Conservation (phyloP, 2,797 vertebrate species). For the Smutsia temminckii region DNA sequence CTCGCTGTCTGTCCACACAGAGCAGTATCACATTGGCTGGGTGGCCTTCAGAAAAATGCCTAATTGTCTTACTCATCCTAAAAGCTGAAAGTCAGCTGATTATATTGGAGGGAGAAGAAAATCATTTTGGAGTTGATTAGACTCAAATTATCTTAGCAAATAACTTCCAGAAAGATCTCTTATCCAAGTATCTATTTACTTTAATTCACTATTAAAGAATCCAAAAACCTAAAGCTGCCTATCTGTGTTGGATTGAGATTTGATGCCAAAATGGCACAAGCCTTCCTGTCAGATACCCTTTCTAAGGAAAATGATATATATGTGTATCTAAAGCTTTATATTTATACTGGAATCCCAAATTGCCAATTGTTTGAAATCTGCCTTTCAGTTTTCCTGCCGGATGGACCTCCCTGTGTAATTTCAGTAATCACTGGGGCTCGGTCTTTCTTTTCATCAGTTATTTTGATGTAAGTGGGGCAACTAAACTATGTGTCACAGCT, state of each 20-base stretch:
- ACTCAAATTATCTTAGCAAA: constrained; percentile 5
- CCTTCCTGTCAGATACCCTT: not conserved
- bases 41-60: not conserved
- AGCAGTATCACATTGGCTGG: not conserved
- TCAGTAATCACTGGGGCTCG: not conserved
- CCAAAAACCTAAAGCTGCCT: not conserved
- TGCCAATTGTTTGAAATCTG: not conserved
- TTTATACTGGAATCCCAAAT: not conserved
- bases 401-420: not conserved
- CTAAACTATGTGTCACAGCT: not conserved
- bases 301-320: not conserved
- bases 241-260: not conserved
- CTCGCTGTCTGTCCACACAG: not conserved
- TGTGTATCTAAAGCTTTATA: not conserved
- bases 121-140: not conserved
- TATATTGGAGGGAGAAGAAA: not conserved
- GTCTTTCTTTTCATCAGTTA: not conserved
- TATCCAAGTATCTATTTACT: not conserved
- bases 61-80: not conserved
- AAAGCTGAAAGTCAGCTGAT: not conserved
- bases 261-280: not conserved
- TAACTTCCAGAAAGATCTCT: not conserved
- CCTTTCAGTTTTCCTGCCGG: not conserved
- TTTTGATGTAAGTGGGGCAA: not conserved
- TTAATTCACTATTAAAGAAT: not conserved